These are phyloP conservation scores for Gymnoscopelus microlampas DNA, from an alignment of 2,797 vertebrate species.

Conservation along the genomic window DNA sequence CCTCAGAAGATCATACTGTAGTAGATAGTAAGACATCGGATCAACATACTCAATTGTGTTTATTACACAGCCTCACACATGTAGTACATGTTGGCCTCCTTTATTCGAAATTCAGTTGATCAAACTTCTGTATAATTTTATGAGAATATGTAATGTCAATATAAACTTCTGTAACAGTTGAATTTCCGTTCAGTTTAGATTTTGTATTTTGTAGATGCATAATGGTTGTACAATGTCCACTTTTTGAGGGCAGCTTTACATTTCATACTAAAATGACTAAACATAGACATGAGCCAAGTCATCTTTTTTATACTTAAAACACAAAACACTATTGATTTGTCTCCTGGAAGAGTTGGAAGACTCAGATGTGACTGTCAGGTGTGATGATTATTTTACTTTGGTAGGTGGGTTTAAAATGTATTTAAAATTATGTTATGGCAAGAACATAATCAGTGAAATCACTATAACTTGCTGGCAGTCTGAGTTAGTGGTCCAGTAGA, in stretches of 20 bases:
- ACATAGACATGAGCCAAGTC: conserved; percentile 40
- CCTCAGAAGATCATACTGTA: conserved; percentile 87
- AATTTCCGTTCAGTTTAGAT: conserved; percentile 60
- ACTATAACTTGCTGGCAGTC: conserved; percentile 7
- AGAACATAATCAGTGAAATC: too few relatives aligned
- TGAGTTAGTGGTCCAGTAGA: conserved; percentile 78
- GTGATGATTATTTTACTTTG: neutral
- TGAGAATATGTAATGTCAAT: conserved; percentile 76
- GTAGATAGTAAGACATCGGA: conserved; percentile 91
- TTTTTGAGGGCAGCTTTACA: conserved; percentile 55
- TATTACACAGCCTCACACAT: conserved; percentile 41
- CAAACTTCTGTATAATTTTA: conserved; percentile 64
- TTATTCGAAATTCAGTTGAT: conserved; percentile 30
- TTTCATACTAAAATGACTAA: conserved; percentile 70
- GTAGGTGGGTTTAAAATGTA: too few relatives aligned
- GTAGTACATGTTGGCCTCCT: conserved; percentile 60
- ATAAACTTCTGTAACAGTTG: conserved; percentile 76
- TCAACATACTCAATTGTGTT: conserved; percentile 73
- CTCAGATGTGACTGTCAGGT: conserved; percentile 1
- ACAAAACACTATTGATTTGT: conserved; percentile 23
- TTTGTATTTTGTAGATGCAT: conserved; percentile 42
- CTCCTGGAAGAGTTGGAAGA: conserved; percentile 21
- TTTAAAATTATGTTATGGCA: too few relatives aligned
- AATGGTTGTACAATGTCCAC: conserved; percentile 57
- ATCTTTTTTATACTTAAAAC: conserved; percentile 32